Conservation (phyloP, 2,113 vertebrate species). For the Pandion haliaetus region DNA sequence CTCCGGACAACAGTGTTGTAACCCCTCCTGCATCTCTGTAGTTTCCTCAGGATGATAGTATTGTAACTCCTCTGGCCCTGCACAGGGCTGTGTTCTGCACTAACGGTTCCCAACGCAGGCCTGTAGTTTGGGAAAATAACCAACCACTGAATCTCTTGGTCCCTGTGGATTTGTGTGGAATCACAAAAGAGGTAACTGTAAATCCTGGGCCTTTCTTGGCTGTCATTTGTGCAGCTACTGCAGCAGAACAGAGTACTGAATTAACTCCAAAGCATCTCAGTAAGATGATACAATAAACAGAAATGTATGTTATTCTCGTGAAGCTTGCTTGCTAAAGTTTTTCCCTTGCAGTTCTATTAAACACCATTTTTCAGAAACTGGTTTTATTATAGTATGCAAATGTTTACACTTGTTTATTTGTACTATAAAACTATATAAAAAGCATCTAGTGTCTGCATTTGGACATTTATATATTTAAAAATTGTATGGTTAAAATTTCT, state of each 20-base stretch:
- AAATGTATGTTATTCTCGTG: rapidly evolving
- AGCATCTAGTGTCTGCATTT: background rate
- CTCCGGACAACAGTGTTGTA: background rate
- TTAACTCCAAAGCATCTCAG: background rate
- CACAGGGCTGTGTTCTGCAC: background rate
- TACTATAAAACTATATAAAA: background rate
- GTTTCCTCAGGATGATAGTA: rapidly evolving
- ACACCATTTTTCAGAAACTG: background rate
- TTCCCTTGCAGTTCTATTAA: background rate
- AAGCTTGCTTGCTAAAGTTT: background rate
- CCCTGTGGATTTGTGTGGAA: background rate
- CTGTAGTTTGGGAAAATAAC: background rate
- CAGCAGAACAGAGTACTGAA: background rate
- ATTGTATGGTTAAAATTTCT: background rate
- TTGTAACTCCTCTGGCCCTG: background rate
- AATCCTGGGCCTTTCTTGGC: background rate
- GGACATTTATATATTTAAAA: rapidly evolving
- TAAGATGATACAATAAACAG: background rate
- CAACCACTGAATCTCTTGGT: too few relatives aligned
- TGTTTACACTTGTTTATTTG: background rate
- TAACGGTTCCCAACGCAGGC: background rate
- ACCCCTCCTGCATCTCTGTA: too few relatives aligned
- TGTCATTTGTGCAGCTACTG: background rate
- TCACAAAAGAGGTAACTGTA: background rate
- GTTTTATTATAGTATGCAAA: background rate